Percentiles rank a stretch among this genome's conserved stretches.
phyloP scores from a whole-genome alignment of 2,888 invertebrate genomes.

The Chironomus tentans region DNA sequence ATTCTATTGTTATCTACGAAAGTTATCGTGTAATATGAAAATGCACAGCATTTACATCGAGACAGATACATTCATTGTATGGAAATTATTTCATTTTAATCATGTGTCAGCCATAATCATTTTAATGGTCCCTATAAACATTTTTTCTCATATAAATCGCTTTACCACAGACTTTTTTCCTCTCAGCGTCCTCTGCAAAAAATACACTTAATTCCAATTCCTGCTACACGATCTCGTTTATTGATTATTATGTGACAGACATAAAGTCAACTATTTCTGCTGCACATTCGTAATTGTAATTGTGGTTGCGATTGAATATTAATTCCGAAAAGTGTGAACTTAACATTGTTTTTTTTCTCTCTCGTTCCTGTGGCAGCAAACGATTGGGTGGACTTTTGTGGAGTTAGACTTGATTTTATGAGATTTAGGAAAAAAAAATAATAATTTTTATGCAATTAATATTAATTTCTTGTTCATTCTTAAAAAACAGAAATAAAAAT shows the following conservation, averaged over 20 bases:
- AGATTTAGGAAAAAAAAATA: too few relatives aligned
- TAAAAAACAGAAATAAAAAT: too few relatives aligned
- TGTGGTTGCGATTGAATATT: conserved; percentile 22
- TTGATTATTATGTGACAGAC: background rate
- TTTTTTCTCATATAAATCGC: too few relatives aligned
- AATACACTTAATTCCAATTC: too few relatives aligned
- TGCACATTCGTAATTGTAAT: background rate
- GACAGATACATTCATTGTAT: background rate
- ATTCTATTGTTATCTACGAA: background rate
- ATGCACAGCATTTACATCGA: background rate
- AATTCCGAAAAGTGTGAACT: conserved; percentile 22
- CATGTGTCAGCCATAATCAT: background rate
- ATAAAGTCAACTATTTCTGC: background rate
- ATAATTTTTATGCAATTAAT: too few relatives aligned
- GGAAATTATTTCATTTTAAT: background rate
- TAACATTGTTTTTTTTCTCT: background rate
- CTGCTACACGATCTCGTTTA: too few relatives aligned
- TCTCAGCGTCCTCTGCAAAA: background rate
- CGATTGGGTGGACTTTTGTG: too few relatives aligned
- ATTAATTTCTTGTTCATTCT: too few relatives aligned
- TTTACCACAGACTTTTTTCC: background rate
- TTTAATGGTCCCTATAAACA: too few relatives aligned
- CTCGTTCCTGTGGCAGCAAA: too few relatives aligned
- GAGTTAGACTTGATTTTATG: too few relatives aligned
- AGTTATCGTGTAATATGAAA: background rate